Evolutionary conservation across 2,888 invertebrate genomes (phyloP), one percentile per base, ranked within the genome.

Genomic region (Drosophila greeni): DNA sequence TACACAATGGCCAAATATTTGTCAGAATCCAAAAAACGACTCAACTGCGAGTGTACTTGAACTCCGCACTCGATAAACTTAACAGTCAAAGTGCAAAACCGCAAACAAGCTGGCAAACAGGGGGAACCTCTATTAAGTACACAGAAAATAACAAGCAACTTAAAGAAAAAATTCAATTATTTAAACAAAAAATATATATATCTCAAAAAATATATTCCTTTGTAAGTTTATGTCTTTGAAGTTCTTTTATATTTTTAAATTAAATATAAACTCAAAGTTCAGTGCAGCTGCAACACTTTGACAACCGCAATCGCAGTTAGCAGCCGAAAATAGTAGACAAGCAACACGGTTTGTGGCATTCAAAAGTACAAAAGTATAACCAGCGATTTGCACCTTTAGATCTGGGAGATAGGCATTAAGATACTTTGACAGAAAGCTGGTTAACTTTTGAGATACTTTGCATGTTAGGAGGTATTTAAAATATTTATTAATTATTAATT

Each of bases 281-380:
- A 45, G 29, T 45, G 45, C 9, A 26, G 3, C 24, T 7, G 20
- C 31, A 31, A 23, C 55, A 49, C 26, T 37, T 37, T 31, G 56
- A 39, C 57, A 51, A 42, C 26, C 45, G 14, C 34, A 61, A 34
- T 53, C 45, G 37, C 53, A 33, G 60, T 52, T 53, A 60, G 40
- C 61, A 65, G 57, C 57, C 49, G 39, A 29, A 60, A 42, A 58
- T 54, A 54, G 37, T 33, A 52, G 58, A 53, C 53, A 55, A 55
- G 51, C 66, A 67, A 74, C 75, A 81, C 68, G 65, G 54, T 52
- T 80, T 68, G 69, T 77, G 76, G 80, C 80, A 79, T 79, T 78
- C 80, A 79, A 79, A 62, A 48, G 40, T 12, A 58, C 77, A 79
- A 79, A 62, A 55, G 29, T 34, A 58, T 58, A 49, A 37, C 31